These are phyloP conservation scores for Stegostoma tigrinum DNA, from an alignment of 2,113 vertebrate species.

Conservation along the genomic window DNA sequence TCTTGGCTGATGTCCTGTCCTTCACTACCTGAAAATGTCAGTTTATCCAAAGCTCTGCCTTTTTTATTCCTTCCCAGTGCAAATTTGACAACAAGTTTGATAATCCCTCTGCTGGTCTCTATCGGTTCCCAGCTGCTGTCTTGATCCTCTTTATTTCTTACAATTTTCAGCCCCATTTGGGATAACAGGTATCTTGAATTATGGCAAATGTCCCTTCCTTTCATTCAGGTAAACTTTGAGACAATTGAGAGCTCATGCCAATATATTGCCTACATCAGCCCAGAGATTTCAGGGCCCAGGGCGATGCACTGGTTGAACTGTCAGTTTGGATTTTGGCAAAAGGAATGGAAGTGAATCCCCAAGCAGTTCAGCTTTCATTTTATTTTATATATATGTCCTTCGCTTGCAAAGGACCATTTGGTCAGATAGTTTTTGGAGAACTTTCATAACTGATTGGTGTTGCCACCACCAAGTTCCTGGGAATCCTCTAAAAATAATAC, in stretches of 20 bases:
- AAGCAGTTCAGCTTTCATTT: neutral
- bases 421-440: neutral
- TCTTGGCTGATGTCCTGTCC: neutral
- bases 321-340: constrained; percentile 15
- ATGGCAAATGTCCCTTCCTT: neutral
- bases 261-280: neutral
- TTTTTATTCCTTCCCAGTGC: neutral
- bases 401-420: neutral
- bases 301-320: neutral
- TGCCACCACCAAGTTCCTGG: neutral
- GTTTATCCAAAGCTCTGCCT: neutral
- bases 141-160: neutral
- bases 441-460: constrained; percentile 3
- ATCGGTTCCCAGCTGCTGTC: neutral
- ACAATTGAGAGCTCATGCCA: neutral
- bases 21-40: neutral
- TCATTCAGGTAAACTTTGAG: neutral
- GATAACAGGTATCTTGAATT: neutral
- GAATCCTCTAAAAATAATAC: neutral
- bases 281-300: neutral
- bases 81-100: neutral
- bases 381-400: neutral
- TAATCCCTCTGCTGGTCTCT: neutral
- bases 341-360: constrained; percentile 2
- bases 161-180: neutral